Evolutionary conservation across 2,113 vertebrate genomes (phyloP).

Genomic region (Taxidea taxus): DNA sequence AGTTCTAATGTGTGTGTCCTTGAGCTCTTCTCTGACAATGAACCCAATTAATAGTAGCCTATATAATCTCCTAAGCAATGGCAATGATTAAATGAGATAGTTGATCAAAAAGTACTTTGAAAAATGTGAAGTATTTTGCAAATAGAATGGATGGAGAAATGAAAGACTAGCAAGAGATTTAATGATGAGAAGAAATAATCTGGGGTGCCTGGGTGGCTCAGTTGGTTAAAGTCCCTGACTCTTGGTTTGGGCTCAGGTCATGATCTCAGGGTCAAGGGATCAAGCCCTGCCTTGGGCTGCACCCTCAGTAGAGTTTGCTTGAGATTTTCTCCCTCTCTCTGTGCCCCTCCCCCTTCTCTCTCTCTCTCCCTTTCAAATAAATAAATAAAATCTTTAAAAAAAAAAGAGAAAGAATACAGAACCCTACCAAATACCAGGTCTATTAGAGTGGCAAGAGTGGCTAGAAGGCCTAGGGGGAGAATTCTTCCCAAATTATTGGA

Average conservation of each 20-base stretch:
- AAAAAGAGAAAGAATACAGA: not conserved
- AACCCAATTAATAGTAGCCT: not conserved
- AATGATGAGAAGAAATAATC: not conserved
- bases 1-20: not conserved
- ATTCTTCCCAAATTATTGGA: not conserved
- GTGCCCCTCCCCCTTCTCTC: not conserved
- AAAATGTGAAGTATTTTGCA: not conserved
- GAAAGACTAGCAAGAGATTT: not conserved
- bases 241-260: not conserved
- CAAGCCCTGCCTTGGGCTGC: not conserved
- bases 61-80: not conserved
- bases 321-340: not conserved
- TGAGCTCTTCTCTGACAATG: not conserved
- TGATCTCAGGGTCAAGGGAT: not conserved
- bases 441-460: not conserved
- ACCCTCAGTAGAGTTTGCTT: not conserved
- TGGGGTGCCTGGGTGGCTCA: not conserved
- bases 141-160: not conserved
- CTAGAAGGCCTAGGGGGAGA: fast-evolving
- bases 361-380: not conserved
- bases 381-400: not conserved
- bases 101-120: not conserved
- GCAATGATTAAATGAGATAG: not conserved
- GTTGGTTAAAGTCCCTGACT: not conserved
- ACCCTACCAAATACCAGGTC: not conserved